Percentiles rank a stretch among this genome's conserved stretches.
Conservation (phyloP, 2,888 invertebrate species). For the Phymatocera aterrima region DNA sequence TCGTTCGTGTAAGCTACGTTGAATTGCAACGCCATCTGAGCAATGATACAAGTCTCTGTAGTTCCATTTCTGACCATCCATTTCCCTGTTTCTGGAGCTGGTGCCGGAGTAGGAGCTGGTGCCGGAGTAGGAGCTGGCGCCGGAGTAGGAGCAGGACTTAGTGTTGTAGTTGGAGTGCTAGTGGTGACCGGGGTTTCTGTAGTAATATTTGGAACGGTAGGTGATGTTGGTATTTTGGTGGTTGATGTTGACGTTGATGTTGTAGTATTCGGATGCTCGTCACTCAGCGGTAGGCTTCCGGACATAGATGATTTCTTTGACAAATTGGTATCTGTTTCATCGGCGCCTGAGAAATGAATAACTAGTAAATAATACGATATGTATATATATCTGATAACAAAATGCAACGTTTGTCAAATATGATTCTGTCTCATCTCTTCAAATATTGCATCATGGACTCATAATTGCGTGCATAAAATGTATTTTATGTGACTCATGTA, state of each 20-base stretch:
- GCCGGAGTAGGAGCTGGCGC: slow-evolving; percentile 50
- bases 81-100: slow-evolving; percentile 72
- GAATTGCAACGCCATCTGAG: slow-evolving; percentile 82
- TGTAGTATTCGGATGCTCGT: background rate
- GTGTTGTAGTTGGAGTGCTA: slow-evolving; percentile 60
- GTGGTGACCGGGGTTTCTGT: slow-evolving; percentile 61
- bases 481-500: background rate
- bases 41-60: slow-evolving; percentile 80
- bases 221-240: slow-evolving; percentile 1
- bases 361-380: background rate
- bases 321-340: background rate
- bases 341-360: background rate
- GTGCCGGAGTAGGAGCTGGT: slow-evolving; percentile 55
- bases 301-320: no score
- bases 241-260: slow-evolving; percentile 10
- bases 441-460: background rate
- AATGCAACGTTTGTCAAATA: background rate
- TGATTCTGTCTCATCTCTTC: background rate
- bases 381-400: background rate
- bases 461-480: background rate
- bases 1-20: slow-evolving; percentile 77
- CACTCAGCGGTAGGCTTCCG: background rate
- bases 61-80: slow-evolving; percentile 75
- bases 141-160: slow-evolving; percentile 59
- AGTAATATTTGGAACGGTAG: no score